phyloP scores from a whole-genome alignment of 1,140 invertebrate species.

The Oedothorax gibbosus region DNA sequence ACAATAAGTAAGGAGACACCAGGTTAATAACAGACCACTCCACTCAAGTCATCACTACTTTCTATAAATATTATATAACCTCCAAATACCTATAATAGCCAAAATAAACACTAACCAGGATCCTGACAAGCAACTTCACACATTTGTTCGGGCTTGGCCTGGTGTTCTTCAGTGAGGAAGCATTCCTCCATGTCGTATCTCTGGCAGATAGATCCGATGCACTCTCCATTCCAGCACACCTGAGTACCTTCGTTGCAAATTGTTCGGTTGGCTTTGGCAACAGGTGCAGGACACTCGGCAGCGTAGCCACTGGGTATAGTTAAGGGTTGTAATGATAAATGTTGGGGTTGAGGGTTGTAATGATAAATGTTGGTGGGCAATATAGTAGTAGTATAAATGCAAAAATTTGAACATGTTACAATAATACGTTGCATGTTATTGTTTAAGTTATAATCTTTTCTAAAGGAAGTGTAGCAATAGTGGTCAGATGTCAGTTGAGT shows the following conservation, averaged over 20 bases:
- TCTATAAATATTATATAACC: too few species aligned
- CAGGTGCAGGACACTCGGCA: conserved; percentile 81
- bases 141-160: conserved; percentile 81
- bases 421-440: too few species aligned
- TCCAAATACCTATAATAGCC: too few species aligned
- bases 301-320: conserved; percentile 65
- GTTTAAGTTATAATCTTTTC: too few species aligned
- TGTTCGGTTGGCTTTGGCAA: conserved; percentile 82
- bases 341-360: conserved; percentile 14
- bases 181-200: conserved; percentile 95
- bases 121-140: conserved; percentile 97
- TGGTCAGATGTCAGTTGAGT: too few species aligned
- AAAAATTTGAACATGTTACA: too few species aligned
- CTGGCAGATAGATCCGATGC: conserved; percentile 94
- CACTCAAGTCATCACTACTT: too few species aligned
- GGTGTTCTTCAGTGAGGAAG: conserved; percentile 88
- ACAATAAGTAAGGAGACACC: too few species aligned
- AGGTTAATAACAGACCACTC: too few species aligned
- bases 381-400: too few species aligned
- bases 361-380: too few species aligned
- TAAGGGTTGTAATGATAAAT: conserved; percentile 14
- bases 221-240: conserved; percentile 94
- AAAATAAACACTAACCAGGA: conserved; percentile 70
- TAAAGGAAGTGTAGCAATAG: too few species aligned
- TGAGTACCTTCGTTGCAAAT: conserved; percentile 85